Percentiles rank a stretch among this genome's conserved stretches.
phyloP scores from a whole-genome alignment of 2,113 vertebrate genomes.

The Ibidorhyncha struthersii region DNA sequence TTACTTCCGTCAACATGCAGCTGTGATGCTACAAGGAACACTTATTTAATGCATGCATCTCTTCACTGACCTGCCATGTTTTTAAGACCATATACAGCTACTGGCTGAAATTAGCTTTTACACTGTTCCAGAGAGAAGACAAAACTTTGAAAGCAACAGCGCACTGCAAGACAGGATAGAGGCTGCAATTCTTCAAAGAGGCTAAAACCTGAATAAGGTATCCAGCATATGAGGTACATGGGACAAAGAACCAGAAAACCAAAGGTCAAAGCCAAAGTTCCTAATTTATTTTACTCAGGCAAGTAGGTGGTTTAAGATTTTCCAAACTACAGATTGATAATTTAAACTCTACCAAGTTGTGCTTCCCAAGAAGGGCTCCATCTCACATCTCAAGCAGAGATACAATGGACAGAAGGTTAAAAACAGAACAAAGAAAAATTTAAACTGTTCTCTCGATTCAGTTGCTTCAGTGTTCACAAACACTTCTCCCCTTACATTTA shows the following conservation, averaged over 20 bases:
- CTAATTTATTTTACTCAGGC: neutral
- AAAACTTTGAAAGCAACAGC: neutral
- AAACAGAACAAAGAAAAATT: neutral
- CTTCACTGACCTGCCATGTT: neutral
- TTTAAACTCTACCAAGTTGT: neutral
- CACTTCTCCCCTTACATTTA: neutral
- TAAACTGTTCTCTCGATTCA: neutral
- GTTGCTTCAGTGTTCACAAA: neutral
- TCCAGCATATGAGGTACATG: neutral
- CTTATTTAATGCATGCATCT: neutral
- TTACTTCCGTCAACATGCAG: neutral
- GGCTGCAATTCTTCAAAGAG: neutral
- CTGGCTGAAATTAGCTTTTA: neutral
- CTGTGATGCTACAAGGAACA: neutral
- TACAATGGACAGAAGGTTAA: neutral
- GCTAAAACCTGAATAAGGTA: neutral
- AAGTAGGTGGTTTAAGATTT: neutral
- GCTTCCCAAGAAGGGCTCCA: neutral
- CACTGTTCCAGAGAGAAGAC: neutral
- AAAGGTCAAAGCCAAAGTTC: neutral
- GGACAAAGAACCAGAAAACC: neutral
- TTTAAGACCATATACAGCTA: neutral
- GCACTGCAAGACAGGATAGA: neutral
- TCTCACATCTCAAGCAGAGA: neutral
- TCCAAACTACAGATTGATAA: neutral